Evolutionary conservation across 2,888 invertebrate species (phyloP).

Genomic region (Andrena haemorrhoa): DNA sequence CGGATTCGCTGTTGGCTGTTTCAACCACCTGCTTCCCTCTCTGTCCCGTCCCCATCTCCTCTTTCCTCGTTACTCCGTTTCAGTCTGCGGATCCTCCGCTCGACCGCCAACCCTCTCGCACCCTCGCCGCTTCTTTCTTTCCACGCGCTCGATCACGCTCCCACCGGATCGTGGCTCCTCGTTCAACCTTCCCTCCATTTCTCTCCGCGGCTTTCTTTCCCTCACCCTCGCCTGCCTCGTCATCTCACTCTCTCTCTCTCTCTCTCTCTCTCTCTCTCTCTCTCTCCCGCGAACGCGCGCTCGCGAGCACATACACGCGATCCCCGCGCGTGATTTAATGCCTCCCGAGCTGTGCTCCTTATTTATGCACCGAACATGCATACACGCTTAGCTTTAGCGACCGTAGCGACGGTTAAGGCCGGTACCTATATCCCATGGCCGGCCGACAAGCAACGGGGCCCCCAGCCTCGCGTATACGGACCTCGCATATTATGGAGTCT

Average conservation of each 20-base stretch:
- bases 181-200: conserved; percentile 36
- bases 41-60: conserved; percentile 6
- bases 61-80: neutral
- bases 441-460: conserved; percentile 72
- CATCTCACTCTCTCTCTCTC: conserved; percentile 33
- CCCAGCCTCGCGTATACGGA: conserved; percentile 74
- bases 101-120: neutral
- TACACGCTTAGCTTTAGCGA: conserved; percentile 79
- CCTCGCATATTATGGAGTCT: conserved; percentile 79
- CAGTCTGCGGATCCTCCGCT: conserved; percentile 12
- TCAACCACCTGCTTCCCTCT: conserved; percentile 31
- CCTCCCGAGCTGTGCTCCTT: conserved; percentile 81
- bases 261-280: conserved; percentile 39
- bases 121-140: neutral
- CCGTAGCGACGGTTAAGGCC: conserved; percentile 77
- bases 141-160: conserved; percentile 16
- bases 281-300: conserved; percentile 52
- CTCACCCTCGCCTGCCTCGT: conserved; percentile 39
- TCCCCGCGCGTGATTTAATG: conserved; percentile 83
- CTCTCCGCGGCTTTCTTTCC: conserved; percentile 44
- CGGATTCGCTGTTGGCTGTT: conserved; percentile 45
- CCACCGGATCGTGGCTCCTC: conserved; percentile 39
- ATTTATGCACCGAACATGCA: conserved; percentile 84
- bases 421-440: conserved; percentile 76
- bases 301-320: conserved; percentile 75